Percentiles rank a stretch among this genome's conserved stretches.
These are phyloP conservation scores for Coracias cyanogaster DNA, from an alignment of 2,797 vertebrate species.

Conservation along the genomic window DNA sequence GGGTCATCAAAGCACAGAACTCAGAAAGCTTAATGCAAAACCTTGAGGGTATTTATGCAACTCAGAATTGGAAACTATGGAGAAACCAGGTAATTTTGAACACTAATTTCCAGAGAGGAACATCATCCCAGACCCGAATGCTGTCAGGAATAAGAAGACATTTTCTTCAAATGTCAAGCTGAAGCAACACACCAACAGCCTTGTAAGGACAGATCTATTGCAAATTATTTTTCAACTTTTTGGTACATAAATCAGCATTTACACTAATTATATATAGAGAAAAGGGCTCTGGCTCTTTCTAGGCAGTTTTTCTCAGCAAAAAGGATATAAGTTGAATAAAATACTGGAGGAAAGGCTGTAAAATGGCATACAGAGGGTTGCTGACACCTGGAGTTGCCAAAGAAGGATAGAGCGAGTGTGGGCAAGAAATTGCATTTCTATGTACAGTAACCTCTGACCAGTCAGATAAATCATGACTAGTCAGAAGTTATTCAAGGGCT, in stretches of 20 bases:
- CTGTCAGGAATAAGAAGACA: background rate
- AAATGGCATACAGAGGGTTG: slow-evolving; percentile 50
- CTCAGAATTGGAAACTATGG: background rate
- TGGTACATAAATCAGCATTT: slow-evolving; percentile 5
- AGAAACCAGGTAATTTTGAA: background rate
- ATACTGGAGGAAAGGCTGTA: slow-evolving; percentile 6
- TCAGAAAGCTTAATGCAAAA: background rate
- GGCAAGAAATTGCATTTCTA: slow-evolving; percentile 76
- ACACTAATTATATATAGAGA: background rate
- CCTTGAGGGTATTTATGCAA: background rate
- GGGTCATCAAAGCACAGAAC: background rate
- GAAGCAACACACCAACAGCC: background rate
- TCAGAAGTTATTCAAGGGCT: slow-evolving; percentile 23
- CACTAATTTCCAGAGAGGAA: background rate
- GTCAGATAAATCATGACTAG: slow-evolving; percentile 69
- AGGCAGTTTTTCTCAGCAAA: background rate
- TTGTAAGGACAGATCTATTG: background rate
- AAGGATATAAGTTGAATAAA: background rate
- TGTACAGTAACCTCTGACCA: slow-evolving; percentile 71
- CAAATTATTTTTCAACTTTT: background rate
- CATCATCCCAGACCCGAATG: background rate
- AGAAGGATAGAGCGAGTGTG: slow-evolving; percentile 50
- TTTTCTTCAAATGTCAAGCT: slow-evolving; percentile 29
- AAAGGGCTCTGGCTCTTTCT: background rate
- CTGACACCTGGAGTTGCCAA: slow-evolving; percentile 60